Base-by-base conservation (phyloP, 2,113 vertebrate species). In the Hymenochirus boettgeri region DNA sequence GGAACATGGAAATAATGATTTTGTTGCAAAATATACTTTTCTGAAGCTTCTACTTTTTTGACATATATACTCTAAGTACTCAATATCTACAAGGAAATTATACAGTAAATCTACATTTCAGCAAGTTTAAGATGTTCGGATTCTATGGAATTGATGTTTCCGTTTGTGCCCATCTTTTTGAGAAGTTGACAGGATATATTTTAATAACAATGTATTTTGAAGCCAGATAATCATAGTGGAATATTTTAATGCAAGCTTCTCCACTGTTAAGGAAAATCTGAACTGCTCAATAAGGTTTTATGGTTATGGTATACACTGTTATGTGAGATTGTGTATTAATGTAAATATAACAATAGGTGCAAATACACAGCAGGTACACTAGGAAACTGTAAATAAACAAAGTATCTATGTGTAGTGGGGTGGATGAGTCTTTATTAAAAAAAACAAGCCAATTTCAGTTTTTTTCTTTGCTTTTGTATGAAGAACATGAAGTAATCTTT, bases 31-130 rank as follows among this genome's bases (percentile, higher is more conserved):
- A n/a, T 50, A 50, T 31, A 22, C n/a, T 33, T 50, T 7, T 61
- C 48, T 11, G 29, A 19, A 42, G 46, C 24, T 22, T 55, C 54
- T 55, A 25, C 31, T 55, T 35, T 42, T 22, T 26, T 29, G 25
- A 23, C 19, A 54, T 46, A 31, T 17, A 64, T 31, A 26, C 35
- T 35, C 56, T 4, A 31, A 57, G 8, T 4, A 13, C 7, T 47
- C 18, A 15, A 53, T 57, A 57, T 15, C 46, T 17, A 29, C 18
- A 8, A 19, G 8, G 24, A 39, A 25, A 42, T 21, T 45, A 29
- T 13, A 27, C 35, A 29, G 53, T 63, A 63, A 64, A 64, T 64
- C 33, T 23, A 65, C 26, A 56, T 65, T 46, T 64, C 13, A 45
- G 21, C 18, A 47, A 57, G 53, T 23, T 18, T 46, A 57, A 48